Conservation (phyloP, 2,888 invertebrate genomes). For the Zhengitettix transpicula region DNA sequence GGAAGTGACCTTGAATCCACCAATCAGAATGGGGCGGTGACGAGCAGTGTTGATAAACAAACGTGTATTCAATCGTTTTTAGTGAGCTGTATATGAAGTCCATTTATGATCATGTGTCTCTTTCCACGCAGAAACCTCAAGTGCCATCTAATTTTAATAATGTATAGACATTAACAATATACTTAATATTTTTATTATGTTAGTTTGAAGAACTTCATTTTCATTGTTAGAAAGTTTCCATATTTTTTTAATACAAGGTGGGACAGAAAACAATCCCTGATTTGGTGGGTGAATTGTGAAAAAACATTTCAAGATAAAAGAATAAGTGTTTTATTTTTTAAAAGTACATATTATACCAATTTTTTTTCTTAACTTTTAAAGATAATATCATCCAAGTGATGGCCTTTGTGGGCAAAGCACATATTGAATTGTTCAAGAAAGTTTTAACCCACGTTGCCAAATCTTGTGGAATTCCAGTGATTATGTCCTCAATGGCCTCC, state of each 20-base stretch:
- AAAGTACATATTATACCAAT: background rate
- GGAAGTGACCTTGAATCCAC: no score
- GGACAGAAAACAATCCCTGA: background rate
- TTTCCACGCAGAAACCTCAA: no score
- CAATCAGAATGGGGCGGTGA: no score
- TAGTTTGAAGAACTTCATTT: no score
- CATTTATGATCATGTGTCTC: no score
- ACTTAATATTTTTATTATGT: no score
- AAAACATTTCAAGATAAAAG: background rate
- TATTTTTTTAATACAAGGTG: background rate
- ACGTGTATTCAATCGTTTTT: no score
- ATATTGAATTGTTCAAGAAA: background rate
- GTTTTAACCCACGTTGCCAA: background rate
- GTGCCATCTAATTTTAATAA: no score
- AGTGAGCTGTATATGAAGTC: no score
- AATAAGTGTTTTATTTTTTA: background rate
- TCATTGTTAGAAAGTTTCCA: no score
- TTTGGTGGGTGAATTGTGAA: constrained; percentile 1
- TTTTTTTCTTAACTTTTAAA: background rate
- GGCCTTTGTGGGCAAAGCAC: background rate
- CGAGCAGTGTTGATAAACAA: no score
- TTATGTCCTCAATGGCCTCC: background rate
- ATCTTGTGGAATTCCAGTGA: background rate
- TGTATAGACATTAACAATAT: no score
- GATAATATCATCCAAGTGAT: background rate